Evolutionary conservation across 2,797 vertebrate species (phyloP), one percentile per base, ranked within the genome.

Genomic region (Tolypeutes matacus): DNA sequence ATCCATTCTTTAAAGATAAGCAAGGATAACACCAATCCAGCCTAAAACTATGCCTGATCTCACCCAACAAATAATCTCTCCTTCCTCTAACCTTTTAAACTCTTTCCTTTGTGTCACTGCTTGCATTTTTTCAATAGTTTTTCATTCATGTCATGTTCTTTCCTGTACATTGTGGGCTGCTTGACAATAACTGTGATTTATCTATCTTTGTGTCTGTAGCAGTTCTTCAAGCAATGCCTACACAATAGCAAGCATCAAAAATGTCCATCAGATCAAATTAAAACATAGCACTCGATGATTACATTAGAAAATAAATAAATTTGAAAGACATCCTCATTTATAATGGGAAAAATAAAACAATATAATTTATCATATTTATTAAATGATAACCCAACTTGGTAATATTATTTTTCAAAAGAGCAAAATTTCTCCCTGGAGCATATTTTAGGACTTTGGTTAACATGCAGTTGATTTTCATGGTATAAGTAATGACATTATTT

Each of bases 401-500:
- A 25, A 56, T 56, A 90, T 21, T n/a, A n/a, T 83, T 42, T 77
- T 93, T 83, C 29, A 73, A 94, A 86, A 86, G 36, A 87, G 29
- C 13, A 95, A 72, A 73, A 69, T 88, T 83, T 93, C 72, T 85
- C 56, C n/a, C 64, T 81, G 36, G 27, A 70, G 34, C 21, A 34
- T 83, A 92, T 95, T 95, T 94, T 96, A 76, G 51, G 29, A 78
- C 69, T 89, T 82, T 60, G 14, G 20, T 73, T 84, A 84, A 94
- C 39, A 86, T 70, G 36, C n/a, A 69, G 10, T 88, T 75, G 92
- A 90, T 92, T 93, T 93, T 92, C 53, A 80, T 62, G 36, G 67
- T 93, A 29, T 70, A 93, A 90, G 56, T 93, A 94, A 94, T 85
- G 58, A 94, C 2, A 4, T 91, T 70, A 96, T 95, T 78, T 96